Base-by-base conservation (phyloP, 2,888 invertebrate species). In the Ametastegia equiseti region DNA sequence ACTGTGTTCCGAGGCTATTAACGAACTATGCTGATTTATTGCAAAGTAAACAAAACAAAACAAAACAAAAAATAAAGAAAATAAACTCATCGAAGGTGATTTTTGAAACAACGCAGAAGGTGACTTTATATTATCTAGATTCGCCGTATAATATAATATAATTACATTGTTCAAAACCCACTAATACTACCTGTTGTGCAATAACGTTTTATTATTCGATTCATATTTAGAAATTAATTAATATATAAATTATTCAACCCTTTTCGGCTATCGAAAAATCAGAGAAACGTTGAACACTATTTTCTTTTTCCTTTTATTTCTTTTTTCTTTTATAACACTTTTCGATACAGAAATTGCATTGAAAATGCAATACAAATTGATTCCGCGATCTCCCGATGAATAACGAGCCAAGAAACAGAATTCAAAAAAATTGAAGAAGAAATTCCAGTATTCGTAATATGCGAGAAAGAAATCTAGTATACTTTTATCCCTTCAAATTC, bases 1-100 rank as follows among this genome's bases (percentile, higher is more conserved):
- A n/a, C n/a, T n/a, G 39, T 78, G 78, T 39, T 63, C n/a, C 60
- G 60, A 78, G 78, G 60, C 78, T 78, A 54, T 75, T 19, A 36
- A 30, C 71, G 71, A 30, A 71, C 71, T 50, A 75, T 75, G 33
- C 33, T 33, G 15, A n/a, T n/a, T n/a, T n/a, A n/a, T n/a, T n/a
- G 15, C 33, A 5, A 6, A 15, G 1, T 15, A 63, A 30, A 57
- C 5, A 57, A 19, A 57, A 19, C 5, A 19, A 57, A n/a, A 57
- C n/a, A 23, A 57, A 19, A 19, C 9, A 67, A 19, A 54, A 30
- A 15, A 50, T 19, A 50, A n/a, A 19, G 23, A 23, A 23, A 19
- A n/a, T n/a, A 19, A n/a, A 42, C n/a, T n/a, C n/a, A n/a, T n/a
- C n/a, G 7, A 42, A 19, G 67, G 42, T 67, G 39, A 67, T 39